Evolutionary conservation across 1,140 invertebrate genomes (phyloP).

Genomic region (Oryctes rhinoceros): DNA sequence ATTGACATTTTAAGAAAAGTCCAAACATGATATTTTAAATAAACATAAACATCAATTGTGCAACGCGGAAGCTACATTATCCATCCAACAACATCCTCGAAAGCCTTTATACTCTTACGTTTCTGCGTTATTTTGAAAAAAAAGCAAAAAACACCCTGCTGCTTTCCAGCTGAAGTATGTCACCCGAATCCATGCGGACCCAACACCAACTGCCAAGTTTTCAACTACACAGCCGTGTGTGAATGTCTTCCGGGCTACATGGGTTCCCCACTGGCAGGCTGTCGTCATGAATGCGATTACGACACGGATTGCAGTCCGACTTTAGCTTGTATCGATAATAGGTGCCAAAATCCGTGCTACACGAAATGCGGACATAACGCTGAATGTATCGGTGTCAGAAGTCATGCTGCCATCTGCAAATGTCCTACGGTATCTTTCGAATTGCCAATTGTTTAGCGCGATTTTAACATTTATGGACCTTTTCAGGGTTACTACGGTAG

Average conservation of each 20-base stretch:
- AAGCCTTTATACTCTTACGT: background rate
- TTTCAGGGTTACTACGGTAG: slow-evolving; percentile 72
- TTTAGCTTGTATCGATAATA: slow-evolving; percentile 77
- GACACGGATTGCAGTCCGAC: slow-evolving; percentile 77
- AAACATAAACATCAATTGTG: no score
- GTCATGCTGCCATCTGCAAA: slow-evolving; percentile 81
- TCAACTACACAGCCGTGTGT: slow-evolving; percentile 78
- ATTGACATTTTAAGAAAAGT: no score
- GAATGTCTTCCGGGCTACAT: slow-evolving; percentile 72
- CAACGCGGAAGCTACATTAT: no score
- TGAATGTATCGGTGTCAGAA: slow-evolving; percentile 76
- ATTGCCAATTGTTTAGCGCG: background rate
- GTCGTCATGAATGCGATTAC: slow-evolving; percentile 79
- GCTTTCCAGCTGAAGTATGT: slow-evolving; percentile 74
- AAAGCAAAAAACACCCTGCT: no score
- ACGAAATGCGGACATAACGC: slow-evolving; percentile 80
- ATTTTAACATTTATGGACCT: background rate
- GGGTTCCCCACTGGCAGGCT: slow-evolving; percentile 78
- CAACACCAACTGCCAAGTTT: slow-evolving; percentile 82
- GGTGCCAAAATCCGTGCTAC: slow-evolving; percentile 80
- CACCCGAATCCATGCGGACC: slow-evolving; percentile 80
- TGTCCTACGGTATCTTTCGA: slow-evolving; percentile 73
- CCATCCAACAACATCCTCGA: no score
- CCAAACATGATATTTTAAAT: no score
- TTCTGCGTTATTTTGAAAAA: background rate